Evolutionary conservation across 2,797 vertebrate species (phyloP), one percentile per base, ranked within the genome.

Genomic region (Onychomys leucogaster): DNA sequence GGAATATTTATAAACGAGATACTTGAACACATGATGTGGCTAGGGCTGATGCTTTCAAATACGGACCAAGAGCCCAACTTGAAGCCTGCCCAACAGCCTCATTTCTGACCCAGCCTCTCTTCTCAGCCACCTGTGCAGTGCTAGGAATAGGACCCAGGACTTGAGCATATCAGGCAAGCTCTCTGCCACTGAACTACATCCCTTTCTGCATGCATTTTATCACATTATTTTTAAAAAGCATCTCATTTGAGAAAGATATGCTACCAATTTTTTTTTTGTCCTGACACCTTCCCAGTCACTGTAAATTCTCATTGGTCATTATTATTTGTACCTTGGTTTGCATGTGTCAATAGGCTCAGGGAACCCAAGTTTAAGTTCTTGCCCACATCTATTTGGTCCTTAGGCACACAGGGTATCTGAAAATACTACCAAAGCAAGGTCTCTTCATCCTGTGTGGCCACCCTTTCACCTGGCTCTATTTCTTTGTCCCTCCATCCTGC

Each of bases 211-310:
- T 10, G 59, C 7, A 65, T 88, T 96, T 90, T 65, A 91, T 93
- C 76, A 11, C 10, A 57, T 83, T 94, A 57, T 83, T 94, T 95
- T 95, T 92, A 86, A 86, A 90, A 94, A 75, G 55, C 32, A 88
- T 82, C 27, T 55, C 10, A 57, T 37, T 32, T 80, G 73, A 83
- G 71, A 57, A 46, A 77, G 49, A 90, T 23, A 41, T 19, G 6
- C 41, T 46, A 13, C n/a, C 34, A 23, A 13, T 52, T 55, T 52
- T 46, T 76, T 75, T 52, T 46, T 8, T 2, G 21, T 75, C 9
- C 32, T n/a, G 67, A 46, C 2, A 52, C 14, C 10, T 82, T 89
- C 57, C 89, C n/a, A 16, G 37, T 34, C 77, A 59, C 49, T 61
- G 5, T 12, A n/a, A 78, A 25, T 6, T 73, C 61, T 80, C 75